Conservation (phyloP, 2,113 vertebrate species). For the Garra rufa region DNA sequence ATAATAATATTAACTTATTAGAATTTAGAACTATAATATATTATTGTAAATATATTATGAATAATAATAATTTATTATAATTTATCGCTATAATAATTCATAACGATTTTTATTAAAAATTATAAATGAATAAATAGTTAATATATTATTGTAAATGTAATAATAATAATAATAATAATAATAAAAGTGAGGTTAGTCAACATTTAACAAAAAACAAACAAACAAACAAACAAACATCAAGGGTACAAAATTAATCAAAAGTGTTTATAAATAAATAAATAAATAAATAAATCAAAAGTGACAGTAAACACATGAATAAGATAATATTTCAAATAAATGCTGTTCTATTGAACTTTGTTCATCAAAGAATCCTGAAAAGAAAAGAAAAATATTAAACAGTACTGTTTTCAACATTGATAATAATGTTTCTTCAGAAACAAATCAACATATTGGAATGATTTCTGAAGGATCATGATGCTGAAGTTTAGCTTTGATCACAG, state of each 20-base stretch:
- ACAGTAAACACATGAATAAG: not conserved
- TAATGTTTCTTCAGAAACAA: not conserved
- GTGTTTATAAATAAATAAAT: no score
- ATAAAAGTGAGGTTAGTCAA: not conserved
- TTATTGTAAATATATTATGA: no score
- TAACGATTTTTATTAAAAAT: no score
- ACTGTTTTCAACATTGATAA: not conserved
- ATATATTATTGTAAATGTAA: no score
- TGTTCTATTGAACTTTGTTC: not conserved
- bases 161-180: no score
- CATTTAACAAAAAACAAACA: not conserved
- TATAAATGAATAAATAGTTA: no score
- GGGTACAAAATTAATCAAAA: not conserved
- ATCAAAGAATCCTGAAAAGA: not conserved
- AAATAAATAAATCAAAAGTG: not conserved
- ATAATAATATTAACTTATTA: no score
- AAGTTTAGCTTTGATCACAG: not conserved
- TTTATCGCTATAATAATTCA: no score
- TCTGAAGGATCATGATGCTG: not conserved
- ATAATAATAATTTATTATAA: no score
- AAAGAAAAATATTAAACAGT: not conserved
- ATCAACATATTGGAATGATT: not conserved
- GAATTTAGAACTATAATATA: no score
- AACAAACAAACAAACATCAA: not conserved
- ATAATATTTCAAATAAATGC: not conserved